phyloP scores from a whole-genome alignment of 2,797 vertebrate species.

The Pseudotriccus pelzelni region DNA sequence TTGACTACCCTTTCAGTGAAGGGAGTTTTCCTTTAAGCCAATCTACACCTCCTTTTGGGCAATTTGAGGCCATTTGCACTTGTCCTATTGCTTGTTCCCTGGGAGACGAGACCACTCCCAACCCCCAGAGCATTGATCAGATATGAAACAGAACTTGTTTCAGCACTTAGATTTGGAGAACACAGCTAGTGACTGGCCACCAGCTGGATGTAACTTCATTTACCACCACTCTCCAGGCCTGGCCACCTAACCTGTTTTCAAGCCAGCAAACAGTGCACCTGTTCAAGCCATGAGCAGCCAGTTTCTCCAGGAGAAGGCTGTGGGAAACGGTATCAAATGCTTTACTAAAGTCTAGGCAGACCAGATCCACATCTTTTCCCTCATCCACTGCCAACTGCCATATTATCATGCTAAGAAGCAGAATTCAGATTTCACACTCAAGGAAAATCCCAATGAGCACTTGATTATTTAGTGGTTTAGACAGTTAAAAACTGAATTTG shows the following conservation, averaged over 20 bases:
- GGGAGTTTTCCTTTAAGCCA: background rate
- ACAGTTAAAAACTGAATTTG: background rate
- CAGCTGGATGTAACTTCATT: background rate
- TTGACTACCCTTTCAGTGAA: background rate
- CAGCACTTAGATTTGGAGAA: background rate
- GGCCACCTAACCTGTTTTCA: background rate
- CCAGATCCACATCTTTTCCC: background rate
- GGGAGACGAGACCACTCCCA: background rate
- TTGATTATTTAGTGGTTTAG: background rate
- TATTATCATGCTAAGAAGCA: background rate
- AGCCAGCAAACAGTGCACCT: background rate
- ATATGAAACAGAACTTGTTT: background rate
- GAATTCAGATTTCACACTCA: background rate
- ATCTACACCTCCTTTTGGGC: rapidly evolving
- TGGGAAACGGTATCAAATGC: background rate
- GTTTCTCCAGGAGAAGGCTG: background rate
- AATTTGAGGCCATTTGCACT: background rate
- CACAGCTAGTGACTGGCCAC: background rate
- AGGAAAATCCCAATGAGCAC: background rate
- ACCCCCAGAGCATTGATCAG: background rate
- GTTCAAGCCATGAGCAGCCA: background rate
- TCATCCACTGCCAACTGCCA: background rate
- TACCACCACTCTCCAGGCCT: background rate
- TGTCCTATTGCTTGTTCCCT: background rate
- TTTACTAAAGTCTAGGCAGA: background rate